Evolutionary conservation across 2,888 invertebrate genomes (phyloP).

Genomic region (Macropis europaea): DNA sequence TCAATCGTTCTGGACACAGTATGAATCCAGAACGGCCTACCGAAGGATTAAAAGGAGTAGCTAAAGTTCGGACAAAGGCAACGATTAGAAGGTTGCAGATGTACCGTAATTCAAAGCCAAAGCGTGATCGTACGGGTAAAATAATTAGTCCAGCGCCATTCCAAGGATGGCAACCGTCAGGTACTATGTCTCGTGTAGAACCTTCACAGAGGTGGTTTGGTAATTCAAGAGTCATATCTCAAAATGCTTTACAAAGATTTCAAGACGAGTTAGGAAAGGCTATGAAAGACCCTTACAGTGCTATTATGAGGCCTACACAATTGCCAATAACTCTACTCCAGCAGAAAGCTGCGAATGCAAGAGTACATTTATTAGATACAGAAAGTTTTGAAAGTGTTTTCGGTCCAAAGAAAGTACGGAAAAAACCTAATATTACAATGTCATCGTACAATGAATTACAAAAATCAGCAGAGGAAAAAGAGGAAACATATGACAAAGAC

Average conservation of each 20-base stretch:
- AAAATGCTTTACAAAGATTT: slow-evolving; percentile 92
- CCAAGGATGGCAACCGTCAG: slow-evolving; percentile 93
- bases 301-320: slow-evolving; percentile 97
- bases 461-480: slow-evolving; percentile 86
- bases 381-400: slow-evolving; percentile 97
- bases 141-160: slow-evolving; percentile 97
- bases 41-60: slow-evolving; percentile 91
- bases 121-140: slow-evolving; percentile 93
- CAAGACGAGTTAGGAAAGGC: slow-evolving; percentile 97
- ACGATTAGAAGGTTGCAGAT: slow-evolving; percentile 98
- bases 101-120: slow-evolving; percentile 98
- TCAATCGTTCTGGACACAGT: slow-evolving; percentile 93
- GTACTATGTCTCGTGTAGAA: slow-evolving; percentile 96
- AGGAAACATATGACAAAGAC: slow-evolving; percentile 88
- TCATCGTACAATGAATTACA: slow-evolving; percentile 90
- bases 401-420: slow-evolving; percentile 95
- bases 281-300: slow-evolving; percentile 97
- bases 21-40: slow-evolving; percentile 95
- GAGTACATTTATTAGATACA: slow-evolving; percentile 97
- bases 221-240: slow-evolving; percentile 97
- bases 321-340: slow-evolving; percentile 96
- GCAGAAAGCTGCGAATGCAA: slow-evolving; percentile 93
- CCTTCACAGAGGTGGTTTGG: slow-evolving; percentile 99
- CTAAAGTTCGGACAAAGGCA: slow-evolving; percentile 91
- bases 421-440: slow-evolving; percentile 90